phyloP scores from a whole-genome alignment of 2,888 invertebrate species.

The Invenusta paracnida region DNA sequence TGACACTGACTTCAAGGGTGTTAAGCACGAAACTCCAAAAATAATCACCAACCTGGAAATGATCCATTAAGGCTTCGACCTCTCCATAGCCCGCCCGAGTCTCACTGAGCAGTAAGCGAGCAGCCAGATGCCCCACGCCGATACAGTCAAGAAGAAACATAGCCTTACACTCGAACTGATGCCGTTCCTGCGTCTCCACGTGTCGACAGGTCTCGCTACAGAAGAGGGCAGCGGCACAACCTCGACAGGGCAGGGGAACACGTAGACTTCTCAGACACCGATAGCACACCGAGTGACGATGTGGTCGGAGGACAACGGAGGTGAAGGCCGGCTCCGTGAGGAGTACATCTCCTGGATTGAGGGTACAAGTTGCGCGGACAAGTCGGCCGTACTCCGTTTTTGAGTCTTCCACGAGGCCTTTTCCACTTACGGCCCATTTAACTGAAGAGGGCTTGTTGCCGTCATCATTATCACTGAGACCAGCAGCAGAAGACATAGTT shows the following conservation, averaged over 20 bases:
- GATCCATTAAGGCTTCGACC: background rate
- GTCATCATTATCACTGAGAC: background rate
- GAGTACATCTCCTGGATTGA: background rate
- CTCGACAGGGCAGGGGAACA: background rate
- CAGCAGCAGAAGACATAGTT: background rate
- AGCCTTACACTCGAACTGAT: background rate
- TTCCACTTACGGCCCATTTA: too few relatives aligned
- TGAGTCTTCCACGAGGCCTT: background rate
- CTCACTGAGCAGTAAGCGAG: background rate
- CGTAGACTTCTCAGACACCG: background rate
- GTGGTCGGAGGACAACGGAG: background rate
- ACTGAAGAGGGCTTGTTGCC: background rate
- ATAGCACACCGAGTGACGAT: background rate
- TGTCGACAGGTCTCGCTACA: background rate
- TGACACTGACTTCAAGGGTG: too few relatives aligned
- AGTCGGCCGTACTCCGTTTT: background rate
- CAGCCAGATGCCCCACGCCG: background rate
- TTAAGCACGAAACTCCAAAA: too few relatives aligned
- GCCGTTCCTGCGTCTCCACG: background rate
- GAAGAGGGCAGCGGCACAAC: background rate
- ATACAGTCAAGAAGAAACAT: background rate
- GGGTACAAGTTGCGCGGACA: background rate
- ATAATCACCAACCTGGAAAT: background rate
- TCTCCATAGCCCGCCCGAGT: background rate
- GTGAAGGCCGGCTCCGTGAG: background rate